Evolutionary conservation across 2,797 vertebrate genomes (phyloP), one percentile per base, ranked within the genome.

Genomic region (Enteromius treurensis): DNA sequence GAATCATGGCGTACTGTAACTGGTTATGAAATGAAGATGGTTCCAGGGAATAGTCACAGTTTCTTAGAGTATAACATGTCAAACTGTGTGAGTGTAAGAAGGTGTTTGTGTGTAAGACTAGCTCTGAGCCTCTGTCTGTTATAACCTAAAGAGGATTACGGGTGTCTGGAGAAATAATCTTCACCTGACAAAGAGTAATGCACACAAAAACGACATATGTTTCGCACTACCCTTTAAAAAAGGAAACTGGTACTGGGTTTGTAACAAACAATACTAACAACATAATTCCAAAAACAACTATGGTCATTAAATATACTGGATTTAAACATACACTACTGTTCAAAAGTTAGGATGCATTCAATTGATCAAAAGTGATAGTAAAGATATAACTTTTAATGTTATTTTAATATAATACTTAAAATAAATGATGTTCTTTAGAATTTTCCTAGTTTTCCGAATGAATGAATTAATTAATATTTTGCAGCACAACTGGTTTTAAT

Each of bases 71-170:
- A 29, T 29, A 29, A 15, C 26, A 62, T 26, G 26, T 29, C 60
- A 62, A 15, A 62, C 29, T 82, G 45, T 83, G 80, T 82, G 77
- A 40, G 53, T 75, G 53, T 64, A 60, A 34, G 7, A 49, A 69
- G 23, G 34, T 82, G 51, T 78, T 65, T 83, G 84, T 70, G 85
- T 75, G 74, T 82, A 81, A 87, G 89, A 90, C 89, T 88, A 79
- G 62, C 86, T 71, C 71, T 85, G 82, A 87, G 80, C 80, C 77
- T 32, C 74, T 83, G 79, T 87, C 84, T 87, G 55, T 85, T 89
- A 82, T 77, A 80, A 84, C 76, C 87, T 80, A 86, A 90, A 85
- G 86, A 89, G 83, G 87, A 90, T 90, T 89, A 89, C 70, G 60
- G 47, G 84, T 68, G 89, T 88, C 86, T 87, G 80, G 62, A 58